Evolutionary conservation across 2,797 vertebrate genomes (phyloP), one percentile per base, ranked within the genome.

Genomic region (Gobio occitaniae): DNA sequence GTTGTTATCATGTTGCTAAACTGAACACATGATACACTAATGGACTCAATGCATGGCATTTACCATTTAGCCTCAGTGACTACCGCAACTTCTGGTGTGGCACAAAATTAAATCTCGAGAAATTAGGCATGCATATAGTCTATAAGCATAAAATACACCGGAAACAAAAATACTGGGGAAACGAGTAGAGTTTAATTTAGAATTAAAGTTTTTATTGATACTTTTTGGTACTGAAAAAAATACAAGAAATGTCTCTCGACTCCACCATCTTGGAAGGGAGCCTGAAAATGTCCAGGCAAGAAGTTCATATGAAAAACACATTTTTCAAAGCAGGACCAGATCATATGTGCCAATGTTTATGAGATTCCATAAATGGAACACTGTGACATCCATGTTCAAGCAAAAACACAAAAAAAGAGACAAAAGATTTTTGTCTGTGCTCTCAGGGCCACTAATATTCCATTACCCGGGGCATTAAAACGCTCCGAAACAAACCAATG

Each of bases 371-470:
- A 52, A 74, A 52, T 19, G 70, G 25, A 12, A 12, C 2, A 61
- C 12, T 25, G 8, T 78, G 59, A 63, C 76, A 78, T 44, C 4
- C 1, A 16, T 21, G 38, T 59, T 77, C 6, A 71, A n/a, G 9
- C 6, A 54, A 54, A 80, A 80, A 54, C 47, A 32, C n/a, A 17
- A 56, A 10, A n/a, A 13, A 12, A 59, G 2, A 32, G 72, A 29
- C 8, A 44, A 36, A 19, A 19, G 50, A 76, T 44, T 54, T 81
- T 56, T 32, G 29, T 36, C 41, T 50, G 12, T 54, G 63, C 41
- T 11, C 54, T 63, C 69, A 82, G 50, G 54, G 69, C 56, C 54
- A 72, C 41, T 72, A 21, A 48, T 63, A 48, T 74, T 74, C n/a
- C 41, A 74, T 82, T n/a, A 59, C 19, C 36, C 21, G 2, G 12